A percentile compares a stretch with the other conserved stretches of the same genome.
Evolutionary conservation across 2,797 vertebrate species (phyloP).

Genomic region (Sebastolobus alascanus): DNA sequence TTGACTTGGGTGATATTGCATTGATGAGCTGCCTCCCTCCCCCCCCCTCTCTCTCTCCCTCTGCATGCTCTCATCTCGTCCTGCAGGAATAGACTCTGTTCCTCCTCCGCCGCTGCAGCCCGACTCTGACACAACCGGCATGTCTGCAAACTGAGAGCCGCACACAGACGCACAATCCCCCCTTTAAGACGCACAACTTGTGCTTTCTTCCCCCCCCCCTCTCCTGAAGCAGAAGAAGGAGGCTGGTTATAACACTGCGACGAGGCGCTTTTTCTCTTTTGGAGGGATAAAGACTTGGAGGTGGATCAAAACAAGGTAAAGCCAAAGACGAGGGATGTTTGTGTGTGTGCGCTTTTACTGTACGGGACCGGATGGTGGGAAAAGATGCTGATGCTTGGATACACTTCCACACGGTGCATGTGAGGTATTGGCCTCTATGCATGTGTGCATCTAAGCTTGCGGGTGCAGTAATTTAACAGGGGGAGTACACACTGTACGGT

Average conservation of each 20-base stretch:
- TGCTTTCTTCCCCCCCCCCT: slow-evolving; percentile 14
- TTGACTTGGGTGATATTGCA: slow-evolving; percentile 14
- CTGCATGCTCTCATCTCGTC: slow-evolving; percentile 73
- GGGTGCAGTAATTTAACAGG: slow-evolving; percentile 17
- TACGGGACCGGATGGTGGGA: slow-evolving; percentile 66
- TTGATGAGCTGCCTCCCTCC: slow-evolving; percentile 33
- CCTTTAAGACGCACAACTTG: slow-evolving; percentile 56
- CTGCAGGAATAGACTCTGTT: slow-evolving; percentile 76
- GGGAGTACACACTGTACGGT: slow-evolving; percentile 17
- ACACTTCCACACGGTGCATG: not conserved
- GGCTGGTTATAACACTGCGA: slow-evolving; percentile 23
- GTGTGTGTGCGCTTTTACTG: slow-evolving; percentile 17
- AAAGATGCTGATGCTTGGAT: slow-evolving; percentile 38
- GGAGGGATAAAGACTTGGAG: slow-evolving; percentile 52
- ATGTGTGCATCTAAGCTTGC: not conserved
- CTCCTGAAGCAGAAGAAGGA: slow-evolving; percentile 28
- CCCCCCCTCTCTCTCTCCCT: slow-evolving; percentile 37
- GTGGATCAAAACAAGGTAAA: slow-evolving; percentile 75
- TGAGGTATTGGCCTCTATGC: not conserved
- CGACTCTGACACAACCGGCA: slow-evolving; percentile 73
- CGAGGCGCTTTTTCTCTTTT: slow-evolving; percentile 20
- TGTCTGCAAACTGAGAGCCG: slow-evolving; percentile 71
- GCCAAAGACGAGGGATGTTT: not conserved
- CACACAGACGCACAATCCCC: slow-evolving; percentile 25
- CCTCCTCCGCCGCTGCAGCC: slow-evolving; percentile 75